Conservation (phyloP, 2,888 invertebrate genomes). For the Drosophila hawaiiensis region DNA sequence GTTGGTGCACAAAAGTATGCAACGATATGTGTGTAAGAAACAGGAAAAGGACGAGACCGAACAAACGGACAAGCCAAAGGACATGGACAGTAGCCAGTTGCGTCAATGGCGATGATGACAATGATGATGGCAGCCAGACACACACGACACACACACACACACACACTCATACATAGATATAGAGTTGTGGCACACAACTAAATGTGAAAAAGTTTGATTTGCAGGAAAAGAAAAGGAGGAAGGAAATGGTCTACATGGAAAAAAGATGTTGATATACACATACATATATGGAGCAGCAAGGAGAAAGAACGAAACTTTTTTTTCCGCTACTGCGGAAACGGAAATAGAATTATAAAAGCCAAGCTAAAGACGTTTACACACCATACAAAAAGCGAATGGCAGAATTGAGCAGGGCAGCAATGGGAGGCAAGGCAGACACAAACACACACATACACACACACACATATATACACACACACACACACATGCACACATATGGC, state of each 20-base stretch:
- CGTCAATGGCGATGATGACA: slow-evolving; percentile 62
- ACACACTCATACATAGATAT: background rate
- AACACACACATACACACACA: slow-evolving; percentile 9
- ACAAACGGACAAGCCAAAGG: slow-evolving; percentile 21
- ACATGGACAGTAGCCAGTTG: slow-evolving; percentile 41
- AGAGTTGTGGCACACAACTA: slow-evolving; percentile 26
- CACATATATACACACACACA: slow-evolving; percentile 4
- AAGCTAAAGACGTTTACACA: slow-evolving; percentile 75
- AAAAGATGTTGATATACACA: slow-evolving; percentile 54
- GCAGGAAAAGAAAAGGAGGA: slow-evolving; percentile 44
- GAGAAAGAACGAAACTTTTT: slow-evolving; percentile 38
- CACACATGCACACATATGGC: slow-evolving; percentile 15
- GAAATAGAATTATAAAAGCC: slow-evolving; percentile 83
- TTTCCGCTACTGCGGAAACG: slow-evolving; percentile 73
- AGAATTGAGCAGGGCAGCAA: background rate
- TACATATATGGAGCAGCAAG: slow-evolving; percentile 46
- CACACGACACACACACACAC: slow-evolving; percentile 30
- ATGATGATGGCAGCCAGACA: slow-evolving; percentile 59
- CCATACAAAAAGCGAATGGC: slow-evolving; percentile 61
- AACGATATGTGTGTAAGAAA: slow-evolving; percentile 39
- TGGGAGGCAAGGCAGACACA: slow-evolving; percentile 1
- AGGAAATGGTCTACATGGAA: slow-evolving; percentile 63
- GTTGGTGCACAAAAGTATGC: slow-evolving; percentile 65
- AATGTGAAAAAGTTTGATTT: slow-evolving; percentile 70
- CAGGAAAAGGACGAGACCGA: slow-evolving; percentile 25